phyloP scores from a whole-genome alignment of 2,113 vertebrate genomes.

The Ailuropoda melanoleuca region DNA sequence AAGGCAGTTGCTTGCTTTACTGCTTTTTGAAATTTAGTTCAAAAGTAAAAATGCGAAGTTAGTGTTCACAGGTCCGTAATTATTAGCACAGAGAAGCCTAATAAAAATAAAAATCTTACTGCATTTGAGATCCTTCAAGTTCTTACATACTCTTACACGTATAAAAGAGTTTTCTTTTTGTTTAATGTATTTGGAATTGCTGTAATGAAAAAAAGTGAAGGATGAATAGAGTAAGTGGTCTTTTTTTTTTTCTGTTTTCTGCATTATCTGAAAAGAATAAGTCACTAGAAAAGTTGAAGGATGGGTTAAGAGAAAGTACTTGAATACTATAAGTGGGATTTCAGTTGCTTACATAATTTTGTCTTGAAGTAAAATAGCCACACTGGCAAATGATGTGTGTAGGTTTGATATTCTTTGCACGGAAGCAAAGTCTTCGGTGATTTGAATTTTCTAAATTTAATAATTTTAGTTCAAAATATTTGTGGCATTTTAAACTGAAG shows the following conservation, averaged over 20 bases:
- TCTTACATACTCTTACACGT: neutral
- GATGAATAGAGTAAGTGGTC: neutral
- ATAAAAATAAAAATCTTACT: neutral
- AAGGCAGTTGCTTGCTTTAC: neutral
- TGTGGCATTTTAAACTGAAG: conserved; percentile 19
- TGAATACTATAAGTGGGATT: neutral
- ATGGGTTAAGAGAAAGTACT: neutral
- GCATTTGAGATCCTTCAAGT: neutral
- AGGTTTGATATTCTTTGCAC: neutral
- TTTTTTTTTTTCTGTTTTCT: neutral
- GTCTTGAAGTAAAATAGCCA: conserved; percentile 3
- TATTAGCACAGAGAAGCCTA: neutral
- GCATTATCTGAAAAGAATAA: conserved; percentile 27
- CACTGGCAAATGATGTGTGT: neutral
- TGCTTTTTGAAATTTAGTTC: conserved; percentile 1
- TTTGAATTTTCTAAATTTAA: conserved; percentile 7
- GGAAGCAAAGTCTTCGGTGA: conserved; percentile 2
- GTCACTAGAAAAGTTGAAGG: conserved; percentile 13
- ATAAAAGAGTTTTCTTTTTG: neutral
- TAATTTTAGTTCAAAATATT: conserved; percentile 23
- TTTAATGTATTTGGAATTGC: neutral
- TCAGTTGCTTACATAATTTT: neutral
- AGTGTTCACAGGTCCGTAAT: neutral
- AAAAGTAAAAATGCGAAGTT: conserved; percentile 24
- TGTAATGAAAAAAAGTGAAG: neutral